phyloP scores from a whole-genome alignment of 2,113 vertebrate genomes.

The Lates calcarifer region DNA sequence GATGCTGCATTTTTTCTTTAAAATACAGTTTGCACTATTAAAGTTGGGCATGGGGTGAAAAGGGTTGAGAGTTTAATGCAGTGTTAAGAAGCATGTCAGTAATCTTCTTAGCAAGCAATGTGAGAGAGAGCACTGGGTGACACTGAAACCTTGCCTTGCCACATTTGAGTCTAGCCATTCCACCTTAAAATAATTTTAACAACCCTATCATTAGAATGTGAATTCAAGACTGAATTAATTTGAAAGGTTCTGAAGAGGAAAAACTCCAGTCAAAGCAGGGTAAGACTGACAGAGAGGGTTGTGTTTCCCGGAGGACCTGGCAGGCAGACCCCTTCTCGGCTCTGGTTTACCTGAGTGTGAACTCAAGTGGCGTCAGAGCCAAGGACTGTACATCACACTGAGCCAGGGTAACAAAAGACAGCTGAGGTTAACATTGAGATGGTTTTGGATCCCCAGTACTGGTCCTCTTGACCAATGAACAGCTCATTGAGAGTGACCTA shows the following conservation, averaged over 20 bases:
- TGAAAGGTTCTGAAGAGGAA: background rate
- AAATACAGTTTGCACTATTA: background rate
- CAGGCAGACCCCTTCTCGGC: background rate
- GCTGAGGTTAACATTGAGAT: slow-evolving; percentile 18
- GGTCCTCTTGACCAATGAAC: slow-evolving; percentile 28
- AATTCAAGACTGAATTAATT: background rate
- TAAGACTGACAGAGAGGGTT: background rate
- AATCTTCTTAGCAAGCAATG: slow-evolving; percentile 25
- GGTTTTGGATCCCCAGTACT: slow-evolving; percentile 7
- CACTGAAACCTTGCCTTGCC: background rate
- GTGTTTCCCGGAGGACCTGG: slow-evolving; percentile 8
- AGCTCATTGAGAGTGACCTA: slow-evolving; percentile 28
- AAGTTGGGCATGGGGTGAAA: background rate
- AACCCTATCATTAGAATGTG: background rate
- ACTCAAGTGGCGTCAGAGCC: slow-evolving; percentile 24
- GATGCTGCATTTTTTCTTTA: background rate
- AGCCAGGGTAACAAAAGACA: slow-evolving; percentile 15
- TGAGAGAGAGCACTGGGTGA: background rate
- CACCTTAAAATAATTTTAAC: background rate
- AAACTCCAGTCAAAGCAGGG: background rate
- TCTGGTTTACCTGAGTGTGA: background rate
- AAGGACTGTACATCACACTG: slow-evolving; percentile 9
- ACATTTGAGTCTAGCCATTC: background rate
- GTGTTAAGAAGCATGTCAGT: background rate
- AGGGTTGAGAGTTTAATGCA: background rate